A percentile compares a stretch with the other conserved stretches of the same genome.
Conservation (phyloP, 2,113 vertebrate species). For the Solea solea region DNA sequence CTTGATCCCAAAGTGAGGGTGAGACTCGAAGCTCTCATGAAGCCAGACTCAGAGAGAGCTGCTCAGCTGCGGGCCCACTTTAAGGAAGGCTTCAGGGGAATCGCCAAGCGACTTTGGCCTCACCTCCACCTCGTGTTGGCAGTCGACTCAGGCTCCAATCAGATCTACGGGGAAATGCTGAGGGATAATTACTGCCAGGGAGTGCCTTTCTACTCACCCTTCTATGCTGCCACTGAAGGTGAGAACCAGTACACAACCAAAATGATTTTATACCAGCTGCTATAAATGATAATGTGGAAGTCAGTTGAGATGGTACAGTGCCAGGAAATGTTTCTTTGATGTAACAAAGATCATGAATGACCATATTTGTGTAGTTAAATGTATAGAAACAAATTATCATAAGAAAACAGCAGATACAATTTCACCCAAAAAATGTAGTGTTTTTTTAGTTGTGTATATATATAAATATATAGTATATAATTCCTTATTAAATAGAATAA, state of each 20-base stretch:
- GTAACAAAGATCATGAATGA: background rate
- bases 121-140: conserved; percentile 86
- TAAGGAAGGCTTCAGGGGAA: conserved; percentile 81
- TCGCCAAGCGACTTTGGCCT: conserved; percentile 88
- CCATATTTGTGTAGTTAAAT: too few relatives aligned
- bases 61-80: conserved; percentile 79
- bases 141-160: conserved; percentile 82
- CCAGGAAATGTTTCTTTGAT: background rate
- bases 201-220: conserved; percentile 89
- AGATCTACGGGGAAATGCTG: conserved; percentile 83
- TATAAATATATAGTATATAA: too few relatives aligned
- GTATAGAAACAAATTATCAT: too few relatives aligned
- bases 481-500: too few relatives aligned
- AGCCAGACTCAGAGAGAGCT: conserved; percentile 79
- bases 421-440: background rate
- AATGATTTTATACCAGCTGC: background rate
- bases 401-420: too few relatives aligned
- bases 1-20: conserved; percentile 73
- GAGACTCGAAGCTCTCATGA: conserved; percentile 69
- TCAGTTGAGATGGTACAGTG: background rate
- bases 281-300: background rate
- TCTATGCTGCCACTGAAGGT: conserved; percentile 89
- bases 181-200: conserved; percentile 83
- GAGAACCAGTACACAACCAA: background rate
- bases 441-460: too few relatives aligned